Base-by-base conservation (phyloP, 2,113 vertebrate species). In the Dermatemys mawii region DNA sequence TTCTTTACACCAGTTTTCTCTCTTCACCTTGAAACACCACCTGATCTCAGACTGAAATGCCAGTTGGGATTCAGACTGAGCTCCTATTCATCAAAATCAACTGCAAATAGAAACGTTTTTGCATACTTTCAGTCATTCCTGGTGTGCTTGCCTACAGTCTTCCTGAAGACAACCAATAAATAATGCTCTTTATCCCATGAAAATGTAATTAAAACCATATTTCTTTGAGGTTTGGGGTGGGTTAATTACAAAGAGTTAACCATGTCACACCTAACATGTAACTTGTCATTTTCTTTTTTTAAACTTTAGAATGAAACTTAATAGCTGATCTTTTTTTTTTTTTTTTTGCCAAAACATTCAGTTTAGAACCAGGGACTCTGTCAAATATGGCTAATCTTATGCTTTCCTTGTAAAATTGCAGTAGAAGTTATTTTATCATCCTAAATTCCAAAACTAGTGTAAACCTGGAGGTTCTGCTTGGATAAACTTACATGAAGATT, bases 161-260 rank as follows among this genome's bases (percentile, higher is more conserved):
- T 94, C 78, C 85, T 82, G 57, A 80, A 96, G 89, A 49, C 87
- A 83, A 82, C 85, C 87, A 88, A 84, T 95, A 95, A 95, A 94
- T 94, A 96, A 92, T 94, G 93, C 46, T 96, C 48, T 35, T 96
- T 24, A 81, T 93, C 76, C 92, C 87, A 90, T 93, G 95, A 95
- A 97, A 96, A 94, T 96, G 95, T 96, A 96, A 97, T 97, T 92
- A 97, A 97, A 92, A 63, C 44, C 60, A 87, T 5, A 90, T 96
- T 96, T 96, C 96, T 96, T 94, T 70, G 44, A 94, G 92, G 94
- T 96, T 5, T 44, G 94, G 86, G 44, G 10, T 96, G 67, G 94
- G 95, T 97, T 97, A 97, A 97, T 97, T 96, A 92, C 83, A 81
- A 93, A 95, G 75, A 95, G 27, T 70, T 95, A 95, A 92, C 95